Conservation (phyloP, 2,797 vertebrate species). For the Sebastes steindachneri region DNA sequence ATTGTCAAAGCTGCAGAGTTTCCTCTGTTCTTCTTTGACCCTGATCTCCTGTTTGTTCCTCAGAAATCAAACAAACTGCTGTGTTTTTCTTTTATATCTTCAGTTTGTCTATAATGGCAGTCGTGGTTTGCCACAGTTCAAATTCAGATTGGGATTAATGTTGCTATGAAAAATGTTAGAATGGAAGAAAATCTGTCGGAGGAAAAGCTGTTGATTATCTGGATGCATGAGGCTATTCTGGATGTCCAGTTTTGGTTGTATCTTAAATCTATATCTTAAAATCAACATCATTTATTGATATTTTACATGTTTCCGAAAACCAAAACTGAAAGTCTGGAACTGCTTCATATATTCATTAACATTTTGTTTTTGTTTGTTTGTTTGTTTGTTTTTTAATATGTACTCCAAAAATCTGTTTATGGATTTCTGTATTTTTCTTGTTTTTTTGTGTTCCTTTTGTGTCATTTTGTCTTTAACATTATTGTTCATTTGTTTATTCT, state of each 20-base stretch:
- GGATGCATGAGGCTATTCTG: slow-evolving; percentile 66
- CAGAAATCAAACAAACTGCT: background rate
- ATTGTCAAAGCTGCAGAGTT: slow-evolving; percentile 47
- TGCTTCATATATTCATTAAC: slow-evolving; percentile 65
- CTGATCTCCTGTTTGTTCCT: background rate
- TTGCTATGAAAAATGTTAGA: background rate
- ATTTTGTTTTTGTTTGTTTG: slow-evolving; percentile 21
- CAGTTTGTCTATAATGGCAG: background rate
- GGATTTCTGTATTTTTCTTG: slow-evolving; percentile 69
- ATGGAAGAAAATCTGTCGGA: slow-evolving; percentile 34
- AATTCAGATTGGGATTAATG: slow-evolving; percentile 10
- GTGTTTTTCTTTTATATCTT: background rate
- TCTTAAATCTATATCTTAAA: background rate
- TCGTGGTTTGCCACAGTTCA: background rate
- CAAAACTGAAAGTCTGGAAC: slow-evolving; percentile 41
- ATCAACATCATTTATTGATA: background rate
- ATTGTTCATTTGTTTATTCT: slow-evolving; percentile 83
- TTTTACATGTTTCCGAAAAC: background rate
- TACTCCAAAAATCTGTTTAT: slow-evolving; percentile 63
- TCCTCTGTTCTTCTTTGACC: slow-evolving; percentile 22
- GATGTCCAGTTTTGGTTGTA: slow-evolving; percentile 33
- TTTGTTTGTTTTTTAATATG: slow-evolving; percentile 38
- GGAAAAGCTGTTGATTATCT: slow-evolving; percentile 60
- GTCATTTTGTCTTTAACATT: slow-evolving; percentile 74
- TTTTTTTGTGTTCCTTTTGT: slow-evolving; percentile 72